These are phyloP conservation scores for Drosophila micromelanica DNA, from an alignment of 1,140 invertebrate species.

Conservation along the genomic window DNA sequence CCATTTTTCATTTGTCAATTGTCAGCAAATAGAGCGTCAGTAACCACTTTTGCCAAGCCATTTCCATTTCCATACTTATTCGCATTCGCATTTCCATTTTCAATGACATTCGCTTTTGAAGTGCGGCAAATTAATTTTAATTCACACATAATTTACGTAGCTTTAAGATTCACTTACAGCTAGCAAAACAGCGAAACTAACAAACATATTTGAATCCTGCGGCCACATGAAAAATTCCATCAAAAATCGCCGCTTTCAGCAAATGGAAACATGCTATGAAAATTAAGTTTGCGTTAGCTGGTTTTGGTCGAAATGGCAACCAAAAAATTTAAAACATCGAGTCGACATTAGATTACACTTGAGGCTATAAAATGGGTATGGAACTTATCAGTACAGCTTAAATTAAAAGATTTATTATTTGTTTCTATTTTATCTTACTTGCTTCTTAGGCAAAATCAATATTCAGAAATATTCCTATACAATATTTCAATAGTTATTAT, in stretches of 20 bases:
- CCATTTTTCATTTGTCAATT: slow-evolving; percentile 81
- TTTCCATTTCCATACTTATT: slow-evolving; percentile 13
- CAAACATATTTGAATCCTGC: slow-evolving; percentile 25
- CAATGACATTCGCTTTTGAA: background rate
- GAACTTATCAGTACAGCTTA: too few relatives aligned
- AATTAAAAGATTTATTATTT: background rate
- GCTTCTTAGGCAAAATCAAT: too few relatives aligned
- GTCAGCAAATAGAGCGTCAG: slow-evolving; percentile 60
- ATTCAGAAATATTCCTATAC: too few relatives aligned
- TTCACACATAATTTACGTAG: slow-evolving; percentile 9
- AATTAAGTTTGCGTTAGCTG: slow-evolving; percentile 72
- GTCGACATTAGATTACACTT: slow-evolving; percentile 12
- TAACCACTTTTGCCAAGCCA: slow-evolving; percentile 30
- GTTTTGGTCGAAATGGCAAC: slow-evolving; percentile 36
- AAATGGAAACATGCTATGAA: slow-evolving; percentile 66
- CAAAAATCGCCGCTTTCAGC: slow-evolving; percentile 72
- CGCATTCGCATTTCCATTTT: slow-evolving; percentile 20
- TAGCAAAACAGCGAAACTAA: slow-evolving; percentile 10
- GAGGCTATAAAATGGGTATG: too few relatives aligned
- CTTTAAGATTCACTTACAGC: slow-evolving; percentile 32
- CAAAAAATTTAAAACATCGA: background rate
- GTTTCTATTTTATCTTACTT: too few relatives aligned
- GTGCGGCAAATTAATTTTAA: slow-evolving; percentile 4
- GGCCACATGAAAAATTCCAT: slow-evolving; percentile 78
- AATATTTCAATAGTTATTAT: too few relatives aligned